Percentiles rank a stretch among this genome's conserved stretches.
Evolutionary conservation across 2,888 invertebrate genomes (phyloP).

Genomic region (Prionchulus punctatus): DNA sequence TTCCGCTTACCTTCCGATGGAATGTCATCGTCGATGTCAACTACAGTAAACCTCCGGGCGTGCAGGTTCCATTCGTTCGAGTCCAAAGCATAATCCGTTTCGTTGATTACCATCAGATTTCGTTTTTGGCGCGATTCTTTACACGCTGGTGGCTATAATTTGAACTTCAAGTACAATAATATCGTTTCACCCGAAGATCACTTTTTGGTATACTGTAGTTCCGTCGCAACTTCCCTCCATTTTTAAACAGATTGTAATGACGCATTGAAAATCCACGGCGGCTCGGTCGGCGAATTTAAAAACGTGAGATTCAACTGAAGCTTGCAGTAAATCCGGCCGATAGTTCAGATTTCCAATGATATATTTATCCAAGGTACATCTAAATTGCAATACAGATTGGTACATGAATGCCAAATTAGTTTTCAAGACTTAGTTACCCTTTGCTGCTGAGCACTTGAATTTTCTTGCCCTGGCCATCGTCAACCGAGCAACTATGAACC

Average conservation of each 20-base stretch:
- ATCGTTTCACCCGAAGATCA: neutral
- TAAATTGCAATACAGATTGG: constrained; percentile 9
- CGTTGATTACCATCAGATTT: neutral
- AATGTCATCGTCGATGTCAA: constrained; percentile 18
- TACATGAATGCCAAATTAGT: no score
- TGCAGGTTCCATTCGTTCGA: constrained; percentile 18
- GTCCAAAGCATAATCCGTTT: neutral
- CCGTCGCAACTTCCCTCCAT: constrained; percentile 20
- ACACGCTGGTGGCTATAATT: constrained; percentile 5
- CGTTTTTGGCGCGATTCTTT: neutral
- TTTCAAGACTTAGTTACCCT: constrained; percentile 15
- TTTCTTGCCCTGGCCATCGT: constrained; percentile 22
- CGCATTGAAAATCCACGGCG: constrained; percentile 21
- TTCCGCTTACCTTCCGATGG: constrained; percentile 4
- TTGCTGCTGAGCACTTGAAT: constrained; percentile 21
- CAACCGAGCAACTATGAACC: constrained; percentile 25
- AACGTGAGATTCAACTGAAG: constrained; percentile 15
- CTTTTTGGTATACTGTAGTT: constrained; percentile 12
- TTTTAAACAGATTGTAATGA: constrained; percentile 21
- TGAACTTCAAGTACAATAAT: neutral
- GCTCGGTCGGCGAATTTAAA: constrained; percentile 10
- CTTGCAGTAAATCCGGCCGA: constrained; percentile 16
- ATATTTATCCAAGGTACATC: constrained; percentile 21
- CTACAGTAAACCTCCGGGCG: constrained; percentile 23
- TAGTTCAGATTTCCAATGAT: constrained; percentile 24